A percentile compares a stretch with the other conserved stretches of the same genome.
These are phyloP conservation scores for Mechanitis messenoides DNA, from an alignment of 2,888 invertebrate genomes.

Conservation along the genomic window DNA sequence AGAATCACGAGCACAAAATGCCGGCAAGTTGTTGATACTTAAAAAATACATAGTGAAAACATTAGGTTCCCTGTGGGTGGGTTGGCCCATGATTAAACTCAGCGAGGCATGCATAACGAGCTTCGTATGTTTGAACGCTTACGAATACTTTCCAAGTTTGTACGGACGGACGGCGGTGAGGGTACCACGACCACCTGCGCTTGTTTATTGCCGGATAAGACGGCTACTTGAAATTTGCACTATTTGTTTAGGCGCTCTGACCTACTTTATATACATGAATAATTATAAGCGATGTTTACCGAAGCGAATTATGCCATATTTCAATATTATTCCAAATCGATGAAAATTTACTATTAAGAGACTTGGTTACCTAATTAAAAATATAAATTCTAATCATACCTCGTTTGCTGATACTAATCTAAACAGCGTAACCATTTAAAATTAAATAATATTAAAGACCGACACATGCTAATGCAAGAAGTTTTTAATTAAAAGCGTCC, in stretches of 20 bases:
- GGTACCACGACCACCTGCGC: slow-evolving; percentile 55
- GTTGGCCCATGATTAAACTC: slow-evolving; percentile 69
- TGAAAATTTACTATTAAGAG: background rate
- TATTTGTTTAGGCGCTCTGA: slow-evolving; percentile 67
- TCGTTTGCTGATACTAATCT: background rate
- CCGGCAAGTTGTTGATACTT: slow-evolving; percentile 51
- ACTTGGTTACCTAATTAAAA: too few species aligned
- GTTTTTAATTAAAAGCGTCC: slow-evolving; percentile 76
- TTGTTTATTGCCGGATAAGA: slow-evolving; percentile 63
- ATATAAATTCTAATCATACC: background rate
- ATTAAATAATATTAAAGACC: slow-evolving; percentile 70
- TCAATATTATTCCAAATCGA: slow-evolving; percentile 1
- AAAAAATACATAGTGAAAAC: slow-evolving; percentile 74
- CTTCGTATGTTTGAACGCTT: slow-evolving; percentile 70
- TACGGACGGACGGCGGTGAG: slow-evolving; percentile 53
- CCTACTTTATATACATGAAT: slow-evolving; percentile 58
- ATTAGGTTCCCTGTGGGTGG: slow-evolving; percentile 63
- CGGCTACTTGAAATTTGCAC: slow-evolving; percentile 41
- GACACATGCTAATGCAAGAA: slow-evolving; percentile 74
- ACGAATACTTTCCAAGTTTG: slow-evolving; percentile 65
- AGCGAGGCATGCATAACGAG: slow-evolving; percentile 73
- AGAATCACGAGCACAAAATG: slow-evolving; percentile 37
- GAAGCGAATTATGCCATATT: slow-evolving; percentile 20
- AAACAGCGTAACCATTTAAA: slow-evolving; percentile 28
- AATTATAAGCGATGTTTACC: slow-evolving; percentile 44